Evolutionary conservation across 2,797 vertebrate genomes (phyloP).

Genomic region (Linurgus olivaceus): DNA sequence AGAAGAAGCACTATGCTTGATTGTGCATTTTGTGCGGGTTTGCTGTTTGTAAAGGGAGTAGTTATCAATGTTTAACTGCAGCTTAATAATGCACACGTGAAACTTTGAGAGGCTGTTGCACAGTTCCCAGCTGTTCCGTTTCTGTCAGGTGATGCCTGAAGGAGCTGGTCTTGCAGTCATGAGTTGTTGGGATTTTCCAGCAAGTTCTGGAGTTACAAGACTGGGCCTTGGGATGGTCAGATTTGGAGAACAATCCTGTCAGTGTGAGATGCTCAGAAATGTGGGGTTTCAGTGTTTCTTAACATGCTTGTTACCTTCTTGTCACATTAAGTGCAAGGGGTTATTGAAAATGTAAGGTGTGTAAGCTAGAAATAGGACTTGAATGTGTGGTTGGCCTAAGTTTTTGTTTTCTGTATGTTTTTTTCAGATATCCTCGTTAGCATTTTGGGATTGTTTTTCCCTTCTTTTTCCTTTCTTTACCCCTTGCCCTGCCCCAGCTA

Average conservation of each 20-base stretch:
- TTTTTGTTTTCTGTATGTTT: not conserved
- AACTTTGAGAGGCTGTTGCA: not conserved
- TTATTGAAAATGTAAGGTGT: not conserved
- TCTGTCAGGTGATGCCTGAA: not conserved
- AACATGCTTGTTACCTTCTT: not conserved
- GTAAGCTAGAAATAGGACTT: not conserved
- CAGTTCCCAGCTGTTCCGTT: not conserved
- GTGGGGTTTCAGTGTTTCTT: not conserved
- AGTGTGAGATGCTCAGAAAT: not conserved
- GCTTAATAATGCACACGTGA: rapidly evolving
- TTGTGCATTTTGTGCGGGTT: not conserved
- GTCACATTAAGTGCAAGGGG: not conserved
- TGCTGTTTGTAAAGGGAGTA: not conserved
- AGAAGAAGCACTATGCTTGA: rapidly evolving
- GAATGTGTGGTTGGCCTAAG: not conserved
- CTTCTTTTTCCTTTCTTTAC: too few relatives aligned
- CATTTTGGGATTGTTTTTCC: not conserved
- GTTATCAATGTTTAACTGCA: not conserved
- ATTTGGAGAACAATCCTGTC: not conserved
- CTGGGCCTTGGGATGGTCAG: not conserved
- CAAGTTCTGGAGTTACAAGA: not conserved
- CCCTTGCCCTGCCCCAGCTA: rapidly evolving
- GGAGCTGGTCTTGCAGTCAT: not conserved
- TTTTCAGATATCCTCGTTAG: rapidly evolving
- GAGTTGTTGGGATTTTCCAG: not conserved